A percentile compares a stretch with the other conserved stretches of the same genome.
Conservation (phyloP, 2,888 invertebrate species). For the Noctua janthina region DNA sequence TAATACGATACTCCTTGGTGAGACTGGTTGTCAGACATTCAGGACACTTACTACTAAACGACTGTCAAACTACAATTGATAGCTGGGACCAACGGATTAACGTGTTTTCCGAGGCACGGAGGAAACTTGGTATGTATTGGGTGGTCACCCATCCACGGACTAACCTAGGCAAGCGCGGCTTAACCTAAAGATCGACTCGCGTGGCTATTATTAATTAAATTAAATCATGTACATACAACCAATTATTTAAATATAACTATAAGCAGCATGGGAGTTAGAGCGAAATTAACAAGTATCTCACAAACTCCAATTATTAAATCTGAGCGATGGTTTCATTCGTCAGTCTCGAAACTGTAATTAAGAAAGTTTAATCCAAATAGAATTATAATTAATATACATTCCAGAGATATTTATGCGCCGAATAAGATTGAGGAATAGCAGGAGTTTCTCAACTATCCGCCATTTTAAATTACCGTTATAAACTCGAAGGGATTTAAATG, state of each 20-base stretch:
- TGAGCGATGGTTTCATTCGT: constrained; percentile 55
- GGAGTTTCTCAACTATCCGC: constrained; percentile 15
- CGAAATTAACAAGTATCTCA: constrained; percentile 39
- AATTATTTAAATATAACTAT: not conserved
- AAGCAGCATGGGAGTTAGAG: not conserved
- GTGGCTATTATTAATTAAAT: not conserved
- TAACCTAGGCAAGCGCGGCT: too few relatives aligned
- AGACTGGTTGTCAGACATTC: too few relatives aligned
- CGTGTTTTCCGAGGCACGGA: too few relatives aligned
- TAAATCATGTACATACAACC: not conserved
- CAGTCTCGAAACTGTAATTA: constrained; percentile 54
- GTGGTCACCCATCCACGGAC: too few relatives aligned
- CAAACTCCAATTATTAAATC: constrained; percentile 61
- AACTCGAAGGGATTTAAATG: not conserved
- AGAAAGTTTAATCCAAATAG: constrained; percentile 59
- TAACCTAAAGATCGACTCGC: too few relatives aligned
- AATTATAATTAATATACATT: constrained; percentile 61
- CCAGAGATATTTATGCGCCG: constrained; percentile 37
- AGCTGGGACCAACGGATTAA: too few relatives aligned
- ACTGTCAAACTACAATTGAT: too few relatives aligned
- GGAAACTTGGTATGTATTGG: too few relatives aligned
- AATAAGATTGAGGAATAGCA: constrained; percentile 32
- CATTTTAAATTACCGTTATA: constrained; percentile 18
- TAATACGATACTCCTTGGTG: too few relatives aligned
- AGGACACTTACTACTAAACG: too few relatives aligned